phyloP scores from a whole-genome alignment of 2,888 invertebrate species.

The Parapristionchus giblindavisi region DNA sequence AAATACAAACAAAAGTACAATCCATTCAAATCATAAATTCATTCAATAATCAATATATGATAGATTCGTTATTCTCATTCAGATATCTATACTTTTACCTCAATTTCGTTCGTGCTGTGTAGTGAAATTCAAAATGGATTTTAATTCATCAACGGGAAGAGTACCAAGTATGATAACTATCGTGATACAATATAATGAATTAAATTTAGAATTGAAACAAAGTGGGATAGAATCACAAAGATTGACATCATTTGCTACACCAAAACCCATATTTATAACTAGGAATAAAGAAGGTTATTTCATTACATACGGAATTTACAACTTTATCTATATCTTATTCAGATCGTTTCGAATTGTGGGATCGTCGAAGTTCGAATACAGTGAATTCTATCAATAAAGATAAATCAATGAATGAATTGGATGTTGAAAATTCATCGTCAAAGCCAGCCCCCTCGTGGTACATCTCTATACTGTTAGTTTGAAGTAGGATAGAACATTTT shows the following conservation, averaged over 20 bases:
- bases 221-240: neutral
- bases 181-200: neutral
- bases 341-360: constrained; percentile 6
- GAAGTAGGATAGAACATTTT: no score
- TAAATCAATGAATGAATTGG: no score
- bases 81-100: constrained; percentile 17
- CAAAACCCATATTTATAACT: neutral
- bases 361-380: constrained; percentile 19
- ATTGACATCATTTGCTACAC: neutral
- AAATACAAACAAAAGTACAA: neutral
- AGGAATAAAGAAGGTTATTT: neutral
- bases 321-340: neutral
- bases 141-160: neutral
- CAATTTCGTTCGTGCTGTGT: constrained; percentile 31
- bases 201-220: neutral
- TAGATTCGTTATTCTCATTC: neutral
- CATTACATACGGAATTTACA: no score
- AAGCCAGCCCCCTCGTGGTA: no score
- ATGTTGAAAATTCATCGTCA: no score
- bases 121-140: constrained; percentile 22
- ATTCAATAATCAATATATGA: neutral
- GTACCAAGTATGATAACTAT: neutral
- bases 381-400: neutral
- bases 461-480: constrained; percentile 1
- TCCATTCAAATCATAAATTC: neutral